Evolutionary conservation across 2,888 invertebrate species (phyloP).

Genomic region (Caenorhabditis auriculariae): DNA sequence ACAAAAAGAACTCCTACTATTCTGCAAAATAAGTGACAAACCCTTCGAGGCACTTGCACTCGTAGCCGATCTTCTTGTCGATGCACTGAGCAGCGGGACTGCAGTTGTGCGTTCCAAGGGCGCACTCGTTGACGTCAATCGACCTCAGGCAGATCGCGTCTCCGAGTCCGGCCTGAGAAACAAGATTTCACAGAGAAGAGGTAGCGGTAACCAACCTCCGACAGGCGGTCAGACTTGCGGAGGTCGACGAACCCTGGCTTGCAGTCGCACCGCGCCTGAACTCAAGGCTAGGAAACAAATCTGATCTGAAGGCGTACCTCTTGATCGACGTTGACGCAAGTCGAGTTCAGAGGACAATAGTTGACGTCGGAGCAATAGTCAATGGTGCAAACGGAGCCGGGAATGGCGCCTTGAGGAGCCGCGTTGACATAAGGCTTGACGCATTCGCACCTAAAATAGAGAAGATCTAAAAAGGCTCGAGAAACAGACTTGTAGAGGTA

Average conservation of each 20-base stretch:
- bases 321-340: slow-evolving; percentile 79
- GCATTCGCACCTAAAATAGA: slow-evolving; percentile 46
- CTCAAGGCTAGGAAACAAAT: not conserved
- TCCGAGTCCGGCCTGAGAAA: slow-evolving; percentile 31
- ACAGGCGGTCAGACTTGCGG: slow-evolving; percentile 35
- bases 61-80: slow-evolving; percentile 50
- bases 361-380: slow-evolving; percentile 67
- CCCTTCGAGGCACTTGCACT: slow-evolving; percentile 48
- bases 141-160: slow-evolving; percentile 32
- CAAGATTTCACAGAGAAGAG: not conserved
- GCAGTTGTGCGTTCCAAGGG: slow-evolving; percentile 59
- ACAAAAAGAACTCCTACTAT: not conserved
- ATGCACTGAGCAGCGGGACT: slow-evolving; percentile 53
- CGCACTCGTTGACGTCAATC: slow-evolving; percentile 54
- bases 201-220: slow-evolving; percentile 8
- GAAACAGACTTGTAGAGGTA: slow-evolving; percentile 44
- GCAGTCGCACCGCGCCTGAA: slow-evolving; percentile 48
- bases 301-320: slow-evolving; percentile 13
- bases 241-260: slow-evolving; percentile 51
- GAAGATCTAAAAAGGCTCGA: not conserved
- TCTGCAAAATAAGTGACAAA: too few relatives aligned
- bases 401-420: slow-evolving; percentile 35
- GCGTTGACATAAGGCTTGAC: slow-evolving; percentile 48
- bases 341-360: slow-evolving; percentile 85
- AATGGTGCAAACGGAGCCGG: slow-evolving; percentile 65